phyloP scores from a whole-genome alignment of 2,797 vertebrate genomes.

The Notolepis coatsorum region DNA sequence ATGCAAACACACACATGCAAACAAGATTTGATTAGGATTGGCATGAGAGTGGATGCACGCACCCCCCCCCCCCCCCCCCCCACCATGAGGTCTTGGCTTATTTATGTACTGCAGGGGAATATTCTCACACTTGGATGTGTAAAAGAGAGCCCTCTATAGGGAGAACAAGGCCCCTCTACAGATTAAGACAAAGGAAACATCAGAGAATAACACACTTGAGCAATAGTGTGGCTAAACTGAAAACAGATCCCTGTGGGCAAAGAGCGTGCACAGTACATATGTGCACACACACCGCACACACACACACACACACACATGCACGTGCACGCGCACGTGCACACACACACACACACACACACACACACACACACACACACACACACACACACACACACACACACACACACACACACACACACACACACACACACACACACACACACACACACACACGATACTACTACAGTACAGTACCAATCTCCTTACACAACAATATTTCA shows the following conservation, averaged over 20 bases:
- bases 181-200: constrained; percentile 36
- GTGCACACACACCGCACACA: too few species aligned
- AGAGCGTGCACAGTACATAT: constrained; percentile 10
- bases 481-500: too few species aligned
- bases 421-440: too few species aligned
- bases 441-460: too few species aligned
- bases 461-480: too few species aligned
- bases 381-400: too few species aligned
- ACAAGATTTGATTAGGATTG: constrained; percentile 63
- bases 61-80: constrained; percentile 41
- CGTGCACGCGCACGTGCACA: background rate
- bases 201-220: constrained; percentile 37
- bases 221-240: constrained; percentile 42
- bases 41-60: constrained; percentile 47
- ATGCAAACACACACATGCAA: constrained; percentile 66
- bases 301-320: constrained; percentile 14
- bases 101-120: constrained; percentile 53
- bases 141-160: background rate
- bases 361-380: background rate
- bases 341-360: constrained; percentile 9
- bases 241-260: constrained; percentile 50
- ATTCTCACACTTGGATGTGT: constrained; percentile 56
- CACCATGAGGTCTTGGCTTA: constrained; percentile 34
- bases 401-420: too few species aligned
- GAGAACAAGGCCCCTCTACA: constrained; percentile 35